Evolutionary conservation across 2,797 vertebrate genomes (phyloP).

Genomic region (Gymnopithys bicolor): DNA sequence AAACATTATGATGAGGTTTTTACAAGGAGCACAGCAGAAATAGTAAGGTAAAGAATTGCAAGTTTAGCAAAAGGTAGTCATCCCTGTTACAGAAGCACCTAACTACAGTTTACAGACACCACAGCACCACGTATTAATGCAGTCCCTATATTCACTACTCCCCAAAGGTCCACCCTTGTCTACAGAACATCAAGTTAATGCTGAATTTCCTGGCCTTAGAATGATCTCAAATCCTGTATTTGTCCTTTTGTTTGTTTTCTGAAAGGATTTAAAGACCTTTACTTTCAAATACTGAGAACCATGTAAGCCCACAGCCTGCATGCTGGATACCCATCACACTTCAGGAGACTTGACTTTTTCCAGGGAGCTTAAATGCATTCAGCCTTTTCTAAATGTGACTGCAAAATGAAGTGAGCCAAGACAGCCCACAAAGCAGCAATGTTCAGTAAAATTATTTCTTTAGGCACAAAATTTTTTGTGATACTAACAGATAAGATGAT

Average conservation of each 20-base stretch:
- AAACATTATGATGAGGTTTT: not conserved
- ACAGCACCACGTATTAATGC: not conserved
- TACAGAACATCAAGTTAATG: not conserved
- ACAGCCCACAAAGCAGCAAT: slow-evolving; percentile 30
- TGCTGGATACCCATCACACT: not conserved
- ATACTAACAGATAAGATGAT: slow-evolving; percentile 46
- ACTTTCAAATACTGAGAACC: not conserved
- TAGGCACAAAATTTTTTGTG: slow-evolving; percentile 24
- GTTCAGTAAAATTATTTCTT: slow-evolving; percentile 27
- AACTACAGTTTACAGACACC: not conserved
- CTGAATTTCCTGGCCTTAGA: not conserved
- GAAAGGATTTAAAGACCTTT: not conserved
- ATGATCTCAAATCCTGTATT: not conserved
- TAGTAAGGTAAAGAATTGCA: not conserved
- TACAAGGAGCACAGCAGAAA: not conserved
- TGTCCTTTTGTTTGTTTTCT: not conserved
- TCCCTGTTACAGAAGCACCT: not conserved
- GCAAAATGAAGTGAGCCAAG: slow-evolving; percentile 18
- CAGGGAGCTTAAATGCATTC: not conserved
- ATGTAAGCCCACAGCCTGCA: not conserved
- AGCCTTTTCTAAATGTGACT: slow-evolving; percentile 2
- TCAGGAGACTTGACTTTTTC: not conserved
- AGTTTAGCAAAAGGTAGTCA: not conserved
- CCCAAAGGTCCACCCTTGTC: not conserved
- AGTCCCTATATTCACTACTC: not conserved